phyloP scores from a whole-genome alignment of 37 sponge, comb jelly and placozoan species.

The Cladorhizidae sp. region DNA sequence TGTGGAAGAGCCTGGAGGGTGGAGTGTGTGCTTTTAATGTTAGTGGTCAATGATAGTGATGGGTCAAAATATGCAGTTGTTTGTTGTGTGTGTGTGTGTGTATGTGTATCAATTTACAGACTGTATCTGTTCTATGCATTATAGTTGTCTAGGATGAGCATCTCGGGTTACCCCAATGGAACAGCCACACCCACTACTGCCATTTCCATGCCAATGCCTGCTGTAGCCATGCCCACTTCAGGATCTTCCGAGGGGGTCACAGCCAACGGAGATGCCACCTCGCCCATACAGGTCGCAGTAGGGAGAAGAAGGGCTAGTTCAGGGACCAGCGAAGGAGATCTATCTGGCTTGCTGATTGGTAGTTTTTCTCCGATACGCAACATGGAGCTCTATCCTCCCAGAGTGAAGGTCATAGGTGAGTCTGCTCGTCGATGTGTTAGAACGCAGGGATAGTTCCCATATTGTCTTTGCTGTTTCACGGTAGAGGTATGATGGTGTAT shows the following conservation, averaged over 20 bases:
- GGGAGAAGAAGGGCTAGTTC: neutral
- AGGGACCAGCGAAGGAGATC: neutral
- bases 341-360: neutral
- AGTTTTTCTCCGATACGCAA: constrained; percentile 35
- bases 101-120: no score
- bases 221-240: neutral
- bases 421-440: no score
- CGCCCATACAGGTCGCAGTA: neutral
- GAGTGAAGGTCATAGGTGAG: constrained; percentile 34
- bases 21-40: no score
- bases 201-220: neutral
- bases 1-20: no score
- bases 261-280: neutral
- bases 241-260: neutral
- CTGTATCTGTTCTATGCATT: no score
- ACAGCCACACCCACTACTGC: neutral
- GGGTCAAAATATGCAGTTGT: no score
- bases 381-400: constrained; percentile 42
- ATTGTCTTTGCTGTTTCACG: no score
- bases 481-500: no score
- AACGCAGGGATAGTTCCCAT: no score
- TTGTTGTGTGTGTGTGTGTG: no score
- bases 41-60: no score
- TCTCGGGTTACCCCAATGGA: neutral
- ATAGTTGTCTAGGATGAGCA: constrained; percentile 22